phyloP scores from a whole-genome alignment of 2,888 invertebrate genomes.

The Baccha elongata region DNA sequence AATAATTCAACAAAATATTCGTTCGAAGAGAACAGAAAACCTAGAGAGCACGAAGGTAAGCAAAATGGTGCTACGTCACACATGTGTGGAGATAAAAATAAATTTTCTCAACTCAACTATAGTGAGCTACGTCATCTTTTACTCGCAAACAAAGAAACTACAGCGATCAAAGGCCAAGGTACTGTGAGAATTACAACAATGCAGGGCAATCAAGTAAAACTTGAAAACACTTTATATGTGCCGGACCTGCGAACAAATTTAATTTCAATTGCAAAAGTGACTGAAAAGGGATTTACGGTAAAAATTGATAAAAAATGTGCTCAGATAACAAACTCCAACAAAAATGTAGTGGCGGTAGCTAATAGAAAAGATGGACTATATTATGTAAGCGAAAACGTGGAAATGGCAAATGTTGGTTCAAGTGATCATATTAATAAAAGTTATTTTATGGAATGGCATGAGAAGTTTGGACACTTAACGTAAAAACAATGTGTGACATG shows the following conservation, averaged over 20 bases:
- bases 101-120: slow-evolving; percentile 5
- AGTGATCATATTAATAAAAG: not conserved
- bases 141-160: slow-evolving; percentile 42
- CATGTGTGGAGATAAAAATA: slow-evolving; percentile 49
- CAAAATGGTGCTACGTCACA: slow-evolving; percentile 56
- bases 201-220: slow-evolving; percentile 32
- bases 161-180: slow-evolving; percentile 49
- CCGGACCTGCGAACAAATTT: slow-evolving; percentile 54
- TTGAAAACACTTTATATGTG: slow-evolving; percentile 52
- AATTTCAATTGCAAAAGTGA: slow-evolving; percentile 56
- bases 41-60: slow-evolving; percentile 1
- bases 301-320: slow-evolving; percentile 38
- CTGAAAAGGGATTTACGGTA: slow-evolving; percentile 52
- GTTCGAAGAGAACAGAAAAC: slow-evolving; percentile 11
- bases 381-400: not conserved
- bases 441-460: not conserved
- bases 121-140: slow-evolving; percentile 35
- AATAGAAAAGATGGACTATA: slow-evolving; percentile 1
- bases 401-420: not conserved
- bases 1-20: not conserved
- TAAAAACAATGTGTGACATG: slow-evolving; percentile 1
- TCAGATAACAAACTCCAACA: not conserved
- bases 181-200: slow-evolving; percentile 34
- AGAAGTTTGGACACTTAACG: not conserved
- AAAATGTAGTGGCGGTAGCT: not conserved